Base-by-base conservation (phyloP, 2,797 vertebrate species). In the Poecilia picta region DNA sequence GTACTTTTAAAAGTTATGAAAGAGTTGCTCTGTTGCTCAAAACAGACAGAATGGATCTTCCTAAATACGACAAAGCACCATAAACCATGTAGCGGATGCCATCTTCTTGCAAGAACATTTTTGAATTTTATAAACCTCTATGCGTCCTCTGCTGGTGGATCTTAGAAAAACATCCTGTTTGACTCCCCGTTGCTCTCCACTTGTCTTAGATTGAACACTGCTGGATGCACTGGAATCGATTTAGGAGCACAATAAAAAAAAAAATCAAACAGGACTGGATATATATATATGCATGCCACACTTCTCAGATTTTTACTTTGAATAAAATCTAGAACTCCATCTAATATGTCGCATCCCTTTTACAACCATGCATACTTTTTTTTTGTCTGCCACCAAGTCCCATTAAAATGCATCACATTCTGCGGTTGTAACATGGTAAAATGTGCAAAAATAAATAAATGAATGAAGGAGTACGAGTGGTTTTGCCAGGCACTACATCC, bases 401-500 rank as follows among this genome's bases (percentile, higher is more conserved):
- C 15, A 39, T 39, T 11, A 33, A 66, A 66, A 39, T 20, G 33
- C 62, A 66, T 23, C 8, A 66, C 73, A 47, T 66, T 68, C 36
- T 41, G 20, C 12, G 36, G 64, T 12, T 25, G 7, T 12, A 11
- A 12, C 20, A 11, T 41, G 36, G 4, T 10, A 11, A 23, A 66
- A 66, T 64, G 7, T 64, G 33, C 8, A 64, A 33, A 47, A 16
- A 47, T 47, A 18, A 16, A 59, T 47, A 49, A 51, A 51, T 23
- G 16, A 62, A 31, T 23, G 62, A 20, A 68, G 36, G 64, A 2
- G 10, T 25, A 41, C 12, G 36, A 39, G 20, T 25, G 8, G 4
- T 23, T 41, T 68, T 68, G 10, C 33, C 41, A 36, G 31, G 25
- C 88, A 87, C 88, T 89, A 93, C 82, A 86, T 82, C 79, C 84